phyloP scores from a whole-genome alignment of 2,113 vertebrate species.

The Salvelinus alpinus region DNA sequence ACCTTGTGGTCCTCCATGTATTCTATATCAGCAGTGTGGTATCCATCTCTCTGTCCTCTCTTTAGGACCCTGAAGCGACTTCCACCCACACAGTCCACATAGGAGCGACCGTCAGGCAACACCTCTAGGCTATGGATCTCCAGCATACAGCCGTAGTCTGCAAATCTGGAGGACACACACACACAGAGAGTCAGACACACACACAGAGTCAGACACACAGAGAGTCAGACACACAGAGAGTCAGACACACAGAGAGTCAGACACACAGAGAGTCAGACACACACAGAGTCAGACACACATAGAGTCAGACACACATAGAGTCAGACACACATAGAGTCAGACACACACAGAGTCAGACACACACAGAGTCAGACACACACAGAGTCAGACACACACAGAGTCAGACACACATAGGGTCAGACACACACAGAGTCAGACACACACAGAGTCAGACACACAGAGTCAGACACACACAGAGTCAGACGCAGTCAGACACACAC shows the following conservation, averaged over 20 bases:
- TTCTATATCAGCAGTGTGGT: slow-evolving; percentile 87
- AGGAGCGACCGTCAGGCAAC: slow-evolving; percentile 82
- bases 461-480: too few species aligned
- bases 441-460: too few species aligned
- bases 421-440: too few species aligned
- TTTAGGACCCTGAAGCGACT: slow-evolving; percentile 82
- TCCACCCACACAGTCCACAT: slow-evolving; percentile 81
- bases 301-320: not conserved
- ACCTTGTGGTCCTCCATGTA: slow-evolving; percentile 85
- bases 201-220: not conserved
- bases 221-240: not conserved
- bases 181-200: not conserved
- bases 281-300: not conserved
- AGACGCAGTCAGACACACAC: too few species aligned
- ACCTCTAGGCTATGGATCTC: slow-evolving; percentile 80
- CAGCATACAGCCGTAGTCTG: slow-evolving; percentile 86
- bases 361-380: too few species aligned
- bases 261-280: not conserved
- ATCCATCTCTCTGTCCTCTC: slow-evolving; percentile 83
- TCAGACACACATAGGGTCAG: too few species aligned
- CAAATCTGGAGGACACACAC: slow-evolving; percentile 74
- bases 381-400: too few species aligned
- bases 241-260: not conserved
- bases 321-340: too few species aligned
- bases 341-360: too few species aligned